Evolutionary conservation across 2,113 vertebrate genomes (phyloP), one percentile per base, ranked within the genome.

Genomic region (Kryptolebias marmoratus): DNA sequence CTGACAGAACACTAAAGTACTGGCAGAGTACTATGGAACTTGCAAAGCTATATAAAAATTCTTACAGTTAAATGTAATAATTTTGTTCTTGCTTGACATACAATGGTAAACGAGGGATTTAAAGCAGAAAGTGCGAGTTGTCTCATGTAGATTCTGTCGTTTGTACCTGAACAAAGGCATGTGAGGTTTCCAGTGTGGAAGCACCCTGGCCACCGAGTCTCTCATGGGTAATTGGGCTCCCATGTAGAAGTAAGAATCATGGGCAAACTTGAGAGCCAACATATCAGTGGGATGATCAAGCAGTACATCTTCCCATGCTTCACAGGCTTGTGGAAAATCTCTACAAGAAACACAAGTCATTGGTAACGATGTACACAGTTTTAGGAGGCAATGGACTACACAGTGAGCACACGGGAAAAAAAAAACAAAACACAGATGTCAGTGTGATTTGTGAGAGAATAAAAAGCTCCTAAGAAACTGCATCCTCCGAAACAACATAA

Each of bases 201-300:
- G 94, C 55, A 98, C 89, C 0, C 95, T 84, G 18, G 95, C 95
- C 55, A 97, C 92, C 0, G 96, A 98, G 77, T 98, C 96, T 53
- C 96, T 92, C 95, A 98, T 95, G 75, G 91, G 94, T 2, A 30
- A 62, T 11, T 94, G 94, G 32, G 92, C 78, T 30, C 98, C 98
- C 76, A 95, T 77, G 89, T 95, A 98, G 87, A 98, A 99, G 48
- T 95, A 97, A 48, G 91, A 50, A 39, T 98, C 96, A 0, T 99
- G 96, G 64, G 95, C 86, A 64, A 99, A 96, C 79, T 93, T 99
- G 44, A 99, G 90, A 14, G 97, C 98, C 77, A 99, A 61, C 88
- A 98, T 54, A 73, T 99, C 97, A 0, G 96, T 97, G 0, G 97
- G 98, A 72, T 99, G 91, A 63, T 92, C 95, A 22, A 91, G 79